These are phyloP conservation scores for Atta texana DNA, from an alignment of 1,140 invertebrate species.

Conservation along the genomic window DNA sequence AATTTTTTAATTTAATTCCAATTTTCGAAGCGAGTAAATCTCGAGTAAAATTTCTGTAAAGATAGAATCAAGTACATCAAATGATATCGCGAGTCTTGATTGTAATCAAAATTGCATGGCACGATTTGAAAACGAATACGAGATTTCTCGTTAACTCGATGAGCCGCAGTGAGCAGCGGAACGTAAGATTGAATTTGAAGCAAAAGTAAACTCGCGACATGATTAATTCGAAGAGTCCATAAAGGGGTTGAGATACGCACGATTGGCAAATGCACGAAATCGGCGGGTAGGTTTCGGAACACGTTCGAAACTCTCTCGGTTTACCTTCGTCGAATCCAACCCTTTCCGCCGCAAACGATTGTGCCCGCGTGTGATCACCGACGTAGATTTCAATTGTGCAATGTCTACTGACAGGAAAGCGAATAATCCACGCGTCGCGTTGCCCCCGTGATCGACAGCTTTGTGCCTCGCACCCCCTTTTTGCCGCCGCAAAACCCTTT, in stretches of 20 bases:
- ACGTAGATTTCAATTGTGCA: constrained; percentile 81
- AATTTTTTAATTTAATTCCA: background rate
- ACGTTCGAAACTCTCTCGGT: constrained; percentile 49
- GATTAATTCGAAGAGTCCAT: constrained; percentile 54
- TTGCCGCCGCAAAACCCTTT: constrained; percentile 55
- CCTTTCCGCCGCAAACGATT: constrained; percentile 71
- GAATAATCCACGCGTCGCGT: constrained; percentile 75
- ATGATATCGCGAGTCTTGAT: background rate
- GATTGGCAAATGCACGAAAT: constrained; percentile 47
- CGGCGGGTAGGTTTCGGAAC: constrained; percentile 37
- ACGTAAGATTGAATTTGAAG: constrained; percentile 71
- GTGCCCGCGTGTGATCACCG: constrained; percentile 72
- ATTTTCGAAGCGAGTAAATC: background rate
- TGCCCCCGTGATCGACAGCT: constrained; percentile 64
- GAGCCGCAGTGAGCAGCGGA: constrained; percentile 43
- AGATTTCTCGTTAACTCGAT: constrained; percentile 55
- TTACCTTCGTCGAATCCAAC: constrained; percentile 32
- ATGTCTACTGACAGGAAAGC: constrained; percentile 77
- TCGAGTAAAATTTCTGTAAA: background rate
- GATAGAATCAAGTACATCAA: background rate
- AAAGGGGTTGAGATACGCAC: background rate
- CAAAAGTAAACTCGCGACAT: constrained; percentile 70
- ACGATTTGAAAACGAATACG: constrained; percentile 34
- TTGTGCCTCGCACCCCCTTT: constrained; percentile 48
- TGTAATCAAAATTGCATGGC: constrained; percentile 9